Evolutionary conservation across 2,888 invertebrate genomes (phyloP).

Genomic region (Acronicta alni): DNA sequence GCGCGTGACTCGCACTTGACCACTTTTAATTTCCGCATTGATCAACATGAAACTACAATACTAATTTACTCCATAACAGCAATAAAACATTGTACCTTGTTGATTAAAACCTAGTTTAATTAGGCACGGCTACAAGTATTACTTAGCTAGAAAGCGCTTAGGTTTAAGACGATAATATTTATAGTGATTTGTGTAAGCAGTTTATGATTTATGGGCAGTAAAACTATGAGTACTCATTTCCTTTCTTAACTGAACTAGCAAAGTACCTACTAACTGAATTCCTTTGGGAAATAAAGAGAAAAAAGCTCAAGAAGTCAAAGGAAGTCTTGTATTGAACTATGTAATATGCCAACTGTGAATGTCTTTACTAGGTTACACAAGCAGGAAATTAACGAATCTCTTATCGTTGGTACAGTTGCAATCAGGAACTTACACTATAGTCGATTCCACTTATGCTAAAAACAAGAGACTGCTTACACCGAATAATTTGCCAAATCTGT

Average conservation of each 20-base stretch:
- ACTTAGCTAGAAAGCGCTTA: constrained; percentile 27
- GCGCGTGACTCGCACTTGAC: background rate
- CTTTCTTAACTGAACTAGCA: constrained; percentile 1
- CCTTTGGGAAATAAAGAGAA: background rate
- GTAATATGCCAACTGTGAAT: no score
- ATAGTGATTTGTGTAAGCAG: constrained; percentile 19
- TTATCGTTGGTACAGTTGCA: no score
- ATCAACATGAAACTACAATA: constrained; percentile 15
- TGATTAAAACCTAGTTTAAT: constrained; percentile 42
- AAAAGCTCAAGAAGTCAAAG: background rate
- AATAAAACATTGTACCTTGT: constrained; percentile 39
- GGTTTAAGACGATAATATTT: constrained; percentile 9
- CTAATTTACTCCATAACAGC: constrained; percentile 25
- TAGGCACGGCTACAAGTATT: constrained; percentile 20
- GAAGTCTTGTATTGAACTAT: no score
- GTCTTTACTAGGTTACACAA: no score
- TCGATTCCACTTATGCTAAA: no score
- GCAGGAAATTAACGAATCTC: no score
- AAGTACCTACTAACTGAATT: background rate
- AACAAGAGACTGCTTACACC: no score
- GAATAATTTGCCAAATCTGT: no score
- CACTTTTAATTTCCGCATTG: constrained; percentile 37
- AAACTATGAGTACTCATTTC: constrained; percentile 16
- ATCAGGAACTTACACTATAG: no score
- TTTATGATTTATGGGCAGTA: constrained; percentile 37